Conservation (phyloP, 2,797 vertebrate genomes). For the Anableps anableps region DNA sequence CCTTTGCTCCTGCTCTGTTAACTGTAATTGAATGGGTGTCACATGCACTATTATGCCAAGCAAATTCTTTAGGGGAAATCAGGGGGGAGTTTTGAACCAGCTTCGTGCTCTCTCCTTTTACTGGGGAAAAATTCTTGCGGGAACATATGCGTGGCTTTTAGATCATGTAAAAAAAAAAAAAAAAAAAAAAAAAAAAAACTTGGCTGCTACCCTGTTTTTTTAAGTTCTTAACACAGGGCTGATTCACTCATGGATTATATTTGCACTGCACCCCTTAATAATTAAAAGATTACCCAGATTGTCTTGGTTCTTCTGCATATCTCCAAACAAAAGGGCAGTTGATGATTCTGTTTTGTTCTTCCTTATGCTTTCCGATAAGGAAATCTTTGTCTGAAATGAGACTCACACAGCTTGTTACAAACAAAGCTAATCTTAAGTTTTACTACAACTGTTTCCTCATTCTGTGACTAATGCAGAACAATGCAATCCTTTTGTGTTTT, state of each 20-base stretch:
- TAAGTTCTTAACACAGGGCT: background rate
- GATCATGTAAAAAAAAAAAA: background rate
- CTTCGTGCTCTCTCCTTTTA: background rate
- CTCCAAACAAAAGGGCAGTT: background rate
- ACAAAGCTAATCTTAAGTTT: slow-evolving; percentile 24
- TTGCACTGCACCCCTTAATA: background rate
- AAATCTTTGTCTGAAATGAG: background rate
- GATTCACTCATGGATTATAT: background rate
- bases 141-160: background rate
- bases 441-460: slow-evolving; percentile 1
- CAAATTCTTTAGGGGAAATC: background rate
- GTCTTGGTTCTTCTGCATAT: background rate
- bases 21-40: background rate
- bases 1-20: slow-evolving; percentile 3
- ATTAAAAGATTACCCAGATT: background rate
- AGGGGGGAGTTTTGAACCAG: background rate
- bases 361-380: slow-evolving; percentile 32
- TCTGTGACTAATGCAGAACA: background rate
- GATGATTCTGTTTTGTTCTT: slow-evolving; percentile 56
- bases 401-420: background rate
- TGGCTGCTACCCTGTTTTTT: background rate
- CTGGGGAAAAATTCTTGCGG: background rate
- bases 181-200: too few relatives aligned
- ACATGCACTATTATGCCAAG: background rate
- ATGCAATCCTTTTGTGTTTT: background rate